Percentiles rank a stretch among this genome's conserved stretches.
Conservation (phyloP, 2,797 vertebrate genomes). For the Spinibarbus caldwelli region DNA sequence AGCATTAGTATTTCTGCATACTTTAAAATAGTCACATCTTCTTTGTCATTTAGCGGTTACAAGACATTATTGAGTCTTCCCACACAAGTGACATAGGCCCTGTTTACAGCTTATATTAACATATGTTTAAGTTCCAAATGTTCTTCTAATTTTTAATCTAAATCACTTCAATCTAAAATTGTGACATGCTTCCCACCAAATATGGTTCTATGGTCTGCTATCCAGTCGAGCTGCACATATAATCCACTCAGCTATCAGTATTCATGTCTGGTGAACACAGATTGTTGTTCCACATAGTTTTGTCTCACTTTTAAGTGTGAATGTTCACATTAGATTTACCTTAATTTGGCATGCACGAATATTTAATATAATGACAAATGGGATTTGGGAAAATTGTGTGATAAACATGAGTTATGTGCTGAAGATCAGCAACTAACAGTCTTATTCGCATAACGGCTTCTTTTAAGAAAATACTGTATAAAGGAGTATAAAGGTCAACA, state of each 20-base stretch:
- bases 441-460: background rate
- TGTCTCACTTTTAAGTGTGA: background rate
- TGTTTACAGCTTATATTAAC: background rate
- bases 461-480: too few relatives aligned
- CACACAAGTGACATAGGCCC: background rate
- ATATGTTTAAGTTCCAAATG: background rate
- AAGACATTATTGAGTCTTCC: background rate
- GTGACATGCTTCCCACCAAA: background rate
- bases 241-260: background rate
- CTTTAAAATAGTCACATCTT: background rate
- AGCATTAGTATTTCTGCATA: slow-evolving; percentile 61
- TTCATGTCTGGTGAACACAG: background rate
- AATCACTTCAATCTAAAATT: slow-evolving; percentile 3
- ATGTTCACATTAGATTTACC: background rate
- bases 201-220: background rate
- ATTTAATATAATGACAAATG: background rate
- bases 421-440: background rate
- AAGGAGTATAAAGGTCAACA: background rate
- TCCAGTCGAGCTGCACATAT: background rate
- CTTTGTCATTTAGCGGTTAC: background rate
- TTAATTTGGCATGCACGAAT: background rate
- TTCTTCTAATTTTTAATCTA: background rate
- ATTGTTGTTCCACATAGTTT: background rate
- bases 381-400: background rate
- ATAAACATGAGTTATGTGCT: background rate